These are phyloP conservation scores for Pomatostomus ruficeps DNA, from an alignment of 2,113 vertebrate genomes.

Conservation along the genomic window DNA sequence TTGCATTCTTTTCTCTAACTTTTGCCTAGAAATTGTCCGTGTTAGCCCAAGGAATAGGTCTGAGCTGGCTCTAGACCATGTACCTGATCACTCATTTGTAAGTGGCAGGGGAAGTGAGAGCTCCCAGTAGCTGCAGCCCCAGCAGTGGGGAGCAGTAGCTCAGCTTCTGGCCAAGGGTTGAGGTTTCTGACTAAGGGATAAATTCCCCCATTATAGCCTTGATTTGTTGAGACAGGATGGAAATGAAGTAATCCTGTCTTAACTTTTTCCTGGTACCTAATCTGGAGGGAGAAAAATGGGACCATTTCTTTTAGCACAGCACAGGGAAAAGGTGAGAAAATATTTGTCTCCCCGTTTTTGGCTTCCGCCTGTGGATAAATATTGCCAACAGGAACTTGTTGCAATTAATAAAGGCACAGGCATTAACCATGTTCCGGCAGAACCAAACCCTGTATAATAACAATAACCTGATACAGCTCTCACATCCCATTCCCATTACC, in stretches of 20 bases:
- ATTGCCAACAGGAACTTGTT: conserved; percentile 25
- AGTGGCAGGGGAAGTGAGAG: not conserved
- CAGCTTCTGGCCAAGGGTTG: not conserved
- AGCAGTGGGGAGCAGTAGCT: not conserved
- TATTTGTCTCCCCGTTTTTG: not conserved
- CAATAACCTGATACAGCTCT: not conserved
- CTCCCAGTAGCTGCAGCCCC: not conserved
- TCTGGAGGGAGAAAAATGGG: conserved; percentile 45
- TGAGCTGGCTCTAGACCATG: not conserved
- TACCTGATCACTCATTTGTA: not conserved
- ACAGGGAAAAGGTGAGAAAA: conserved; percentile 15
- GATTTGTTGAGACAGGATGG: conserved; percentile 58
- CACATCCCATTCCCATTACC: not conserved
- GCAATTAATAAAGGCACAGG: not conserved
- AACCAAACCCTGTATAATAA: not conserved
- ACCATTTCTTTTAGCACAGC: conserved; percentile 23
- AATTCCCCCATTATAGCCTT: conserved; percentile 17
- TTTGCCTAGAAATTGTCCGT: not conserved
- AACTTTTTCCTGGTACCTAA: conserved; percentile 61
- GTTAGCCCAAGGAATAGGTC: not conserved
- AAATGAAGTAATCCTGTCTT: conserved; percentile 60
- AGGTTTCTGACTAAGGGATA: conserved; percentile 20
- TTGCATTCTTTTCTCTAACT: not conserved
- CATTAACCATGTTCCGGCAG: conserved; percentile 3
- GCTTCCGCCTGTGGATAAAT: conserved; percentile 6